These are phyloP conservation scores for Marmota flaviventris DNA, from an alignment of 2,113 vertebrate species.

Conservation along the genomic window DNA sequence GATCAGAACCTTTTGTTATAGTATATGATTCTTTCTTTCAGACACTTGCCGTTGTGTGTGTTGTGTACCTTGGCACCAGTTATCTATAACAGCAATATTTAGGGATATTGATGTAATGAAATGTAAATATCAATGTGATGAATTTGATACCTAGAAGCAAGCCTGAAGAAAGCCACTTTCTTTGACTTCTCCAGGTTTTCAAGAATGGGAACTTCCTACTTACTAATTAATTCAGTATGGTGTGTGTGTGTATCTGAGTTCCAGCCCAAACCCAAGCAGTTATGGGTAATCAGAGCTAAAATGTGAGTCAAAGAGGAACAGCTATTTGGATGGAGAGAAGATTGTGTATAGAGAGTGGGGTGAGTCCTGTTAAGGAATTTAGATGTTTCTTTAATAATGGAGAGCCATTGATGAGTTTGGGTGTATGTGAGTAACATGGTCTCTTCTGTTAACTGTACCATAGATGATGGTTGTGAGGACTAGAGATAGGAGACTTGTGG, in stretches of 20 bases:
- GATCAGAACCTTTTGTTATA: neutral
- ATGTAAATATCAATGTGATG: neutral
- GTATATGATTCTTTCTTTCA: neutral
- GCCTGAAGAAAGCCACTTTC: neutral
- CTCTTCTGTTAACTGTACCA: neutral
- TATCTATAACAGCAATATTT: neutral
- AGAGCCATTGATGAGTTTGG: neutral
- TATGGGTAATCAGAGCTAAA: neutral
- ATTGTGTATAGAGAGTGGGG: neutral
- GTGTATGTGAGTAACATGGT: no score
- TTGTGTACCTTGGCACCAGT: neutral
- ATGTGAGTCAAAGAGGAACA: neutral
- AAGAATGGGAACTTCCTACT: neutral
- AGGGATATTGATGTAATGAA: neutral
- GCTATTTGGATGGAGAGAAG: neutral
- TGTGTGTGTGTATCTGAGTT: neutral
- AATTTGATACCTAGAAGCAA: neutral
- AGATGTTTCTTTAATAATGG: neutral
- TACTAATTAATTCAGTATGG: neutral
- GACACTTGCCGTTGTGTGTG: neutral
- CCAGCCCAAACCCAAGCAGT: neutral
- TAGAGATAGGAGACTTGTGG: neutral
- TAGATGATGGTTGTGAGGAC: neutral
- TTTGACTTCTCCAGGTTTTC: conserved; percentile 30
- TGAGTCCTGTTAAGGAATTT: neutral